A percentile compares a stretch with the other conserved stretches of the same genome.
phyloP scores from a whole-genome alignment of 2,113 vertebrate species.

The Oryzias melastigma region DNA sequence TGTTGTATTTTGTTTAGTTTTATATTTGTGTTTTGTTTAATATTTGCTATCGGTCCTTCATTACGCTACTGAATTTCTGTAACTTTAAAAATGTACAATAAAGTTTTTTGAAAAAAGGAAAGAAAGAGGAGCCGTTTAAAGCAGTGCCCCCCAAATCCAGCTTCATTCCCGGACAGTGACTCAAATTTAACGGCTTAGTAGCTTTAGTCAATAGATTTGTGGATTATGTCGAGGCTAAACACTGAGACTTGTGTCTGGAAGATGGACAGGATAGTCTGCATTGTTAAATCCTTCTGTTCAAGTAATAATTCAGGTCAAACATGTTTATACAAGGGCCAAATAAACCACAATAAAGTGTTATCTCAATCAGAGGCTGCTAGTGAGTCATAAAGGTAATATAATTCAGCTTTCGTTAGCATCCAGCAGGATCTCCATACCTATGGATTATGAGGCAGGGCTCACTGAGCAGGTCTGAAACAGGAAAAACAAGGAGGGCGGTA shows the following conservation, averaged over 20 bases:
- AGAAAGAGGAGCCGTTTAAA: conserved; percentile 8
- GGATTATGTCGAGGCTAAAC: conserved; percentile 46
- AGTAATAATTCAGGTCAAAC: no score
- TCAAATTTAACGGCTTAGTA: conserved; percentile 32
- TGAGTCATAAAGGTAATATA: no score
- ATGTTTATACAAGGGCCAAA: no score
- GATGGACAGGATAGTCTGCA: conserved; percentile 10
- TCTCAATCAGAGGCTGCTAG: neutral
- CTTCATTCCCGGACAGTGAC: conserved; percentile 3
- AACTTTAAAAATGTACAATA: no score
- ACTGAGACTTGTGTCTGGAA: conserved; percentile 43
- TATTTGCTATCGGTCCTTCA: no score
- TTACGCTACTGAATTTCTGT: no score
- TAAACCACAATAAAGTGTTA: no score
- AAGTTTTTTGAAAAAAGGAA: no score
- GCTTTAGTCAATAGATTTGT: conserved; percentile 33
- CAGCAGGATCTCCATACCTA: neutral
- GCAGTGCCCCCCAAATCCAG: conserved; percentile 5
- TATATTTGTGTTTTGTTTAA: no score
- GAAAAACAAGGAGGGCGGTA: conserved; percentile 2
- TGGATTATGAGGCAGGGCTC: neutral
- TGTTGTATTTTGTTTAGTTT: no score
- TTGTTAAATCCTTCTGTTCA: neutral
- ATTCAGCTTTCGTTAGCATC: no score
- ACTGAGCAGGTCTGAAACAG: conserved; percentile 39